Conservation (phyloP, 2,888 invertebrate species). For the Philonicus albiceps region DNA sequence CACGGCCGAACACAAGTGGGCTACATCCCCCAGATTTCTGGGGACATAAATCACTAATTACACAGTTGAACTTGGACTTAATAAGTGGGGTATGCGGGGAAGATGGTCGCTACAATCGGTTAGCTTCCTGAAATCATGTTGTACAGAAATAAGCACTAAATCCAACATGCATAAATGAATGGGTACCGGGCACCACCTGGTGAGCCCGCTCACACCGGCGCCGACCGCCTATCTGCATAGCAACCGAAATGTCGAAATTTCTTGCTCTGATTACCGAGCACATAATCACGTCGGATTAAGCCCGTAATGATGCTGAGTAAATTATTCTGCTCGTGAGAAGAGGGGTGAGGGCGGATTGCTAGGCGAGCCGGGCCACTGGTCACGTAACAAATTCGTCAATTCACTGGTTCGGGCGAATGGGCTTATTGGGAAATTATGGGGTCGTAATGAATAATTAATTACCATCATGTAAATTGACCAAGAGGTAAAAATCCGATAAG, state of each 20-base stretch:
- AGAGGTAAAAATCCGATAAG: neutral
- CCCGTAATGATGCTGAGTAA: slow-evolving; percentile 1
- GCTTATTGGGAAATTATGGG: neutral
- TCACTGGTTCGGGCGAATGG: neutral
- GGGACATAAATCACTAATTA: slow-evolving; percentile 4
- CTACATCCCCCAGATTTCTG: neutral
- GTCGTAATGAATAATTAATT: slow-evolving; percentile 9
- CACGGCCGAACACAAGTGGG: neutral
- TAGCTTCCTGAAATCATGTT: slow-evolving; percentile 5
- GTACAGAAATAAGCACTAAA: slow-evolving; percentile 9
- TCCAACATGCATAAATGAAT: slow-evolving; percentile 20
- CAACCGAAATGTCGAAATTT: slow-evolving; percentile 16
- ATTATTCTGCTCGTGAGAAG: slow-evolving; percentile 20
- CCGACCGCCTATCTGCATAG: neutral
- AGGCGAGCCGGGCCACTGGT: neutral
- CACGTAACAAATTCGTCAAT: slow-evolving; percentile 6
- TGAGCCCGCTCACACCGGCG: neutral
- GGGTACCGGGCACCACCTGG: neutral
- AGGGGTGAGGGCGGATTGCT: neutral
- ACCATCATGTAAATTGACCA: neutral
- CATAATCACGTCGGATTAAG: slow-evolving; percentile 11
- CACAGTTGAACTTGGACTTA: slow-evolving; percentile 14
- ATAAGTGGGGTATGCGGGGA: neutral
- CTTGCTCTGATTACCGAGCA: slow-evolving; percentile 15
- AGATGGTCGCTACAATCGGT: neutral